Evolutionary conservation across 2,888 invertebrate species (phyloP).

Genomic region (Acanthosepion lycidas): DNA sequence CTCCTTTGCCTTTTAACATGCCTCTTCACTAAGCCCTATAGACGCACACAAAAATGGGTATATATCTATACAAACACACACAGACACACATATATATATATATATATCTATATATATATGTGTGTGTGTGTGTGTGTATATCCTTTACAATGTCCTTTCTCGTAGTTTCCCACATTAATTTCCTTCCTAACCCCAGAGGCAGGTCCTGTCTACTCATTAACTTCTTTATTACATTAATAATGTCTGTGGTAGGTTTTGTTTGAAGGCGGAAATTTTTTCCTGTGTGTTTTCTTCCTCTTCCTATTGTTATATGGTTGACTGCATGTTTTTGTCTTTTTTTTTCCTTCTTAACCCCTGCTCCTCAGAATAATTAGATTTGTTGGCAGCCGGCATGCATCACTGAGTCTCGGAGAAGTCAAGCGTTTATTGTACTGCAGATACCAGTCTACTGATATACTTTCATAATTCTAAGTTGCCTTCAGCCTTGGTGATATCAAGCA

Average conservation of each 20-base stretch:
- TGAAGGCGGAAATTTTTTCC: not conserved
- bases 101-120: not conserved
- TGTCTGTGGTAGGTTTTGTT: slow-evolving; percentile 23
- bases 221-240: slow-evolving; percentile 33
- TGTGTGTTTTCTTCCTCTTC: not conserved
- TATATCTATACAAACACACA: not conserved
- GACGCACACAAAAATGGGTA: not conserved
- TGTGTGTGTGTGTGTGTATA: not conserved
- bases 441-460: not conserved
- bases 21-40: not conserved
- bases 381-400: not conserved
- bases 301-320: not conserved
- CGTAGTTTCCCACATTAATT: not conserved
- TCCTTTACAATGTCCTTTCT: slow-evolving; percentile 18
- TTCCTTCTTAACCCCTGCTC: not conserved
- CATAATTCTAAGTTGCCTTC: not conserved
- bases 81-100: not conserved
- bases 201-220: slow-evolving; percentile 33
- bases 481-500: not conserved
- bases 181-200: slow-evolving; percentile 33
- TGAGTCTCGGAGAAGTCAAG: not conserved
- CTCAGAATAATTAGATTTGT: slow-evolving; percentile 22
- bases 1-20: not conserved
- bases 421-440: not conserved
- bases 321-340: not conserved